A percentile compares a stretch with the other conserved stretches of the same genome.
These are phyloP conservation scores for Gouania willdenowi DNA, from an alignment of 2,797 vertebrate genomes.

Conservation along the genomic window DNA sequence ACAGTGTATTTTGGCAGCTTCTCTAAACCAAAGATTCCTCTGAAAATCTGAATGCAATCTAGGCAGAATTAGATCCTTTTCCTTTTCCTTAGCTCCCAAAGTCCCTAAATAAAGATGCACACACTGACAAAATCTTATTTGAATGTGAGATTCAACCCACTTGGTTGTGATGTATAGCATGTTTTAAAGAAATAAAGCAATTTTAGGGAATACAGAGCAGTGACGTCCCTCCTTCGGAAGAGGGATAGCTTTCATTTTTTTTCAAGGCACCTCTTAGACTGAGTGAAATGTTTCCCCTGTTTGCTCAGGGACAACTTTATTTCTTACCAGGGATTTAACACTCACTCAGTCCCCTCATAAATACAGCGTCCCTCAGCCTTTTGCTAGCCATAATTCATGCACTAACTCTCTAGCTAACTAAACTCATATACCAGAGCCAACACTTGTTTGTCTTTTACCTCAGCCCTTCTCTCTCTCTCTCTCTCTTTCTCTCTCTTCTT, in stretches of 20 bases:
- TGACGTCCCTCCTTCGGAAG: constrained; percentile 89
- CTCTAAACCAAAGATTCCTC: constrained; percentile 53
- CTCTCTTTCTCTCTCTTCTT: constrained; percentile 45
- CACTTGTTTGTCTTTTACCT: constrained; percentile 74
- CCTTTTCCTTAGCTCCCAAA: constrained; percentile 45
- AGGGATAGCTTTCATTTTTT: constrained; percentile 92
- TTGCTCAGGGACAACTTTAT: constrained; percentile 98
- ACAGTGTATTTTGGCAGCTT: constrained; percentile 62
- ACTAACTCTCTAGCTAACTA: constrained; percentile 79
- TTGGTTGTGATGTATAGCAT: constrained; percentile 64
- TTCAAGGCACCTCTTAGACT: constrained; percentile 93
- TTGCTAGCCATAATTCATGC: constrained; percentile 87
- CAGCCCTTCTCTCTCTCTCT: constrained; percentile 52
- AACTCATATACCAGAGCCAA: constrained; percentile 82
- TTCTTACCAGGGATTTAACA: constrained; percentile 99
- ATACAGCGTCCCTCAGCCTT: constrained; percentile 89
- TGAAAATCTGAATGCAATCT: constrained; percentile 66
- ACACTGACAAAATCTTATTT: constrained; percentile 47
- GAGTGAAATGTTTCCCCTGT: constrained; percentile 99
- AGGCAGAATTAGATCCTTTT: constrained; percentile 63
- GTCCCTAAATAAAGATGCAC: constrained; percentile 36
- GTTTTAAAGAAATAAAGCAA: constrained; percentile 66
- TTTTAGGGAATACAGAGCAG: constrained; percentile 73
- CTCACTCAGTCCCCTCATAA: constrained; percentile 97
- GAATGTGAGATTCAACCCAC: constrained; percentile 62